Evolutionary conservation across 1,140 invertebrate species (phyloP).

Genomic region (Drosophila lini): DNA sequence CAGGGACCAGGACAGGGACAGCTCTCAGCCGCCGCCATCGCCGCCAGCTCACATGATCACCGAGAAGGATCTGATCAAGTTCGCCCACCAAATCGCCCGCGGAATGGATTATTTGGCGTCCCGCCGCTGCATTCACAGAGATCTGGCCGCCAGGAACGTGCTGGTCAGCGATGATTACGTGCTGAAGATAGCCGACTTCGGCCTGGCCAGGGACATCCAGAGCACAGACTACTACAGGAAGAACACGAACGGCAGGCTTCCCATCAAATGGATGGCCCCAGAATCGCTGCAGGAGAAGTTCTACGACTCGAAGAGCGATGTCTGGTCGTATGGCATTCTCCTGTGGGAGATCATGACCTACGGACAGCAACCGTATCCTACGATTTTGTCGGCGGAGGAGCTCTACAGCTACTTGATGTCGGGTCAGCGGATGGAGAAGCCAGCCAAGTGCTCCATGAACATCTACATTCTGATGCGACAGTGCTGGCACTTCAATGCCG

Average conservation of each 20-base stretch:
- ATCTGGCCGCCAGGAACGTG: constrained; percentile 98
- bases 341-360: constrained; percentile 98
- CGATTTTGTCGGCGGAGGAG: constrained; percentile 90
- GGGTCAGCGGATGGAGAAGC: constrained; percentile 97
- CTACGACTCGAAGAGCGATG: constrained; percentile 98
- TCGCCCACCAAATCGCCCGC: constrained; percentile 97
- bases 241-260: constrained; percentile 96
- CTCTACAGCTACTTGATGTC: constrained; percentile 93
- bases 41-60: constrained; percentile 91
- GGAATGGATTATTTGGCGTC: constrained; percentile 99
- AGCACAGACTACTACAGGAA: constrained; percentile 98
- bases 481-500: constrained; percentile 96
- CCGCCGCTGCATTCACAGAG: constrained; percentile 97
- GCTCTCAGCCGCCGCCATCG: constrained; percentile 43
- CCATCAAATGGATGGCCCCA: constrained; percentile 99
- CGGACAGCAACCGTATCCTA: constrained; percentile 95
- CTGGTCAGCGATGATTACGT: constrained; percentile 96
- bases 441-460: constrained; percentile 95
- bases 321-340: constrained; percentile 97
- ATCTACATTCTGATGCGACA: constrained; percentile 97
- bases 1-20: constrained; percentile 85
- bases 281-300: constrained; percentile 97
- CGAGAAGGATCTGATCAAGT: constrained; percentile 97
- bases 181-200: constrained; percentile 99
- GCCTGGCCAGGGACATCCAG: constrained; percentile 96